These are phyloP conservation scores for Eudemis profundana DNA, from an alignment of 2,888 invertebrate genomes.

Conservation along the genomic window DNA sequence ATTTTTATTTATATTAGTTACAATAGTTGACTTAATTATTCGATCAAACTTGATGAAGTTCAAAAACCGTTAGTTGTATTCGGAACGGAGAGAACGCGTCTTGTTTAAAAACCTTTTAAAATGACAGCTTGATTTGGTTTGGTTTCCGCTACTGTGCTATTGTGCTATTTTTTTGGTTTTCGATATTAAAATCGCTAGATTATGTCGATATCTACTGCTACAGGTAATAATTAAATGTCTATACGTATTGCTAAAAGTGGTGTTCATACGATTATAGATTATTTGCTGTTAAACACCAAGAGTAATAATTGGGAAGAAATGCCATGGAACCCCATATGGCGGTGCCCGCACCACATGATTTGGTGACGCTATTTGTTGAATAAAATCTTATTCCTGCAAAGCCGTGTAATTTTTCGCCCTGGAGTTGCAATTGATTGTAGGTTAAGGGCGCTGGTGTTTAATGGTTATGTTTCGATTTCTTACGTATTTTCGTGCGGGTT, in stretches of 20 bases:
- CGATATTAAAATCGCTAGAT: constrained; percentile 71
- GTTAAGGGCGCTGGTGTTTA: constrained; percentile 55
- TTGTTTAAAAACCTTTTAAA: constrained; percentile 71
- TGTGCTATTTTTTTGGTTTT: constrained; percentile 83
- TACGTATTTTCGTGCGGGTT: constrained; percentile 63
- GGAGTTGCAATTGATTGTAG: constrained; percentile 49
- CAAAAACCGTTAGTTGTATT: constrained; percentile 34
- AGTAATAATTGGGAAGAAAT: constrained; percentile 81
- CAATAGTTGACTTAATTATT: constrained; percentile 6
- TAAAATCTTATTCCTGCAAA: constrained; percentile 56
- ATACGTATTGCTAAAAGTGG: constrained; percentile 54
- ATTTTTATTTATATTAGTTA: background rate
- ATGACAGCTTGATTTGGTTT: constrained; percentile 85
- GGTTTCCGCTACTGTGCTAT: constrained; percentile 85
- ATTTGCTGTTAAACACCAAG: constrained; percentile 72
- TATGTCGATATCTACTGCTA: constrained; percentile 83
- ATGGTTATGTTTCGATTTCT: constrained; percentile 71
- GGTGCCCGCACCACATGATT: constrained; percentile 84
- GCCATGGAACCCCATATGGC: constrained; percentile 85
- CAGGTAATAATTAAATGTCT: constrained; percentile 70
- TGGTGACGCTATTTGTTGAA: constrained; percentile 77
- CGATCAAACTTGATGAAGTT: background rate
- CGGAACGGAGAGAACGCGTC: constrained; percentile 62
- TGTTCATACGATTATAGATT: constrained; percentile 52
- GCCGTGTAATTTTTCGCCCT: constrained; percentile 53